Evolutionary conservation across 2,888 invertebrate species (phyloP).

Genomic region (Ormyrus pomaceus): DNA sequence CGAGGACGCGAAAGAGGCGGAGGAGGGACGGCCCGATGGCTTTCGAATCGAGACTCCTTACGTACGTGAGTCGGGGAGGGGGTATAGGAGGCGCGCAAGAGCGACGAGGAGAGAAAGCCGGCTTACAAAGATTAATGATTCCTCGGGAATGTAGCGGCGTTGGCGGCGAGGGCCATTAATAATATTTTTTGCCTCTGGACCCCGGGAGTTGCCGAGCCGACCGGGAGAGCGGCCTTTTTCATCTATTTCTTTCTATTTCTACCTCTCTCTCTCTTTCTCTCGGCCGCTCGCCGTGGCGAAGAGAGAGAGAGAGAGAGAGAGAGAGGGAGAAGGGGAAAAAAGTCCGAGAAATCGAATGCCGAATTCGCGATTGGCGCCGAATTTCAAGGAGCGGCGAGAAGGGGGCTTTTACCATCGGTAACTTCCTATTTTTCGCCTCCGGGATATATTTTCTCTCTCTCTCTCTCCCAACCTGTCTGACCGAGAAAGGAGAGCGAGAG

Average conservation of each 20-base stretch:
- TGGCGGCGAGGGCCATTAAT: conserved; percentile 52
- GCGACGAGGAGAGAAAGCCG: conserved; percentile 20
- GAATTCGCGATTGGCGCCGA: conserved; percentile 37
- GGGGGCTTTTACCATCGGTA: conserved; percentile 11
- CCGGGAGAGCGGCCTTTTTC: conserved; percentile 22
- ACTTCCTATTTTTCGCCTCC: conserved; percentile 42
- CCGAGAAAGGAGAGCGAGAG: background rate
- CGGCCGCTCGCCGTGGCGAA: background rate
- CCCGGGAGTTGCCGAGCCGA: conserved; percentile 11
- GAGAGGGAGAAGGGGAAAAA: background rate
- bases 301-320: background rate
- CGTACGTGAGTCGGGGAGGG: background rate
- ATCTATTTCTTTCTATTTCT: conserved; percentile 30
- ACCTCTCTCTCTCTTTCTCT: background rate
- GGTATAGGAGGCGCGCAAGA: background rate
- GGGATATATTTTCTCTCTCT: conserved; percentile 18
- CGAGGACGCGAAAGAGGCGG: background rate
- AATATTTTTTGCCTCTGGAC: conserved; percentile 53
- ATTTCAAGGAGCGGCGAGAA: conserved; percentile 24
- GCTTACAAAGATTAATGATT: conserved; percentile 59
- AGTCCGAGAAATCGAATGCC: conserved; percentile 39
- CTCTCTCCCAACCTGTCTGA: background rate
- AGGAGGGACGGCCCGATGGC: conserved; percentile 10
- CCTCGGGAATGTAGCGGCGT: conserved; percentile 50
- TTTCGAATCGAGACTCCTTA: conserved; percentile 25